phyloP scores from a whole-genome alignment of 2,797 vertebrate genomes.

The Catamblyrhynchus diadema region DNA sequence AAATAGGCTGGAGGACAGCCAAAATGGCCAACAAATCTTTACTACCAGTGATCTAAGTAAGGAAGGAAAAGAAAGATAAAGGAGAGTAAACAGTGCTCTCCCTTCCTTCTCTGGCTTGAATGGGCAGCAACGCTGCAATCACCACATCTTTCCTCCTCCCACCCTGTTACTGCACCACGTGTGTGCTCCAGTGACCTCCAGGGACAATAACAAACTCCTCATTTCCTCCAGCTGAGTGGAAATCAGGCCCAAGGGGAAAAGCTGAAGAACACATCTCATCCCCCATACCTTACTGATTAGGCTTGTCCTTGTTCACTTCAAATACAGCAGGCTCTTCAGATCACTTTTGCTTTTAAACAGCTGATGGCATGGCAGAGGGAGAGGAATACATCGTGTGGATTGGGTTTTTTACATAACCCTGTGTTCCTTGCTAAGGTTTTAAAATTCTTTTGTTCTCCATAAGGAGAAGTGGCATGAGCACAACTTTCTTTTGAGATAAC shows the following conservation, averaged over 20 bases:
- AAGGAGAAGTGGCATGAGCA: neutral
- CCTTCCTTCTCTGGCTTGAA: neutral
- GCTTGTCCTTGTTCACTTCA: neutral
- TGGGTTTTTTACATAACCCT: neutral
- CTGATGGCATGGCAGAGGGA: neutral
- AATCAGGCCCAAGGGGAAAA: neutral
- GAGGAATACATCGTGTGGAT: neutral
- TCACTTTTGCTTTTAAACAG: neutral
- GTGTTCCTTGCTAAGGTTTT: neutral
- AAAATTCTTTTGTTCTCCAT: neutral
- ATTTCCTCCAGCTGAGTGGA: neutral
- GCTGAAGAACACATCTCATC: neutral
- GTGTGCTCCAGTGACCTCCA: neutral
- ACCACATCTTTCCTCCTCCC: neutral
- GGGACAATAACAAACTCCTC: neutral
- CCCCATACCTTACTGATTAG: neutral
- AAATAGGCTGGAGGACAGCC: constrained; percentile 24
- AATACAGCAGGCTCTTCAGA: neutral
- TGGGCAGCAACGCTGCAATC: neutral
- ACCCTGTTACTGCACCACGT: fast-evolving
- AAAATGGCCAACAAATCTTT: constrained; percentile 11
- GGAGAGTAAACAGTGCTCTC: neutral
- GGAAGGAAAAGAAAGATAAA: constrained; percentile 35
- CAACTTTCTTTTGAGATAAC: neutral
- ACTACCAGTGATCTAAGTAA: neutral